These are phyloP conservation scores for Megaleporinus macrocephalus DNA, from an alignment of 2,113 vertebrate genomes.

Conservation along the genomic window DNA sequence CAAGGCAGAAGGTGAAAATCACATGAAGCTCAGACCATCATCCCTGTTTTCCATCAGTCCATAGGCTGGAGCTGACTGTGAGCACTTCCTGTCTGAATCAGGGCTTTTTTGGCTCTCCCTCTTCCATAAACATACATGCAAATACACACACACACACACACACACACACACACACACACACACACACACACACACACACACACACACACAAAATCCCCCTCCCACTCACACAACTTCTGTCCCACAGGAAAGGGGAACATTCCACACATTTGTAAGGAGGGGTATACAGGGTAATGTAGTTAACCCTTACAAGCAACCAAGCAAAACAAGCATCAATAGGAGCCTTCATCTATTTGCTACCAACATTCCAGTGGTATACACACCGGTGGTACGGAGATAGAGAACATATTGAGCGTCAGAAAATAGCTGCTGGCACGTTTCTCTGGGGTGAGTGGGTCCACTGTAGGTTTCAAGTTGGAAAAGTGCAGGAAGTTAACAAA, in stretches of 20 bases:
- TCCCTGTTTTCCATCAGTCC: conserved; percentile 51
- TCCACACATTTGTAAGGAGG: conserved; percentile 72
- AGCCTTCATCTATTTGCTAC: conserved; percentile 55
- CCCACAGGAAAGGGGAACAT: conserved; percentile 81
- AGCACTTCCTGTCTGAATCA: conserved; percentile 62
- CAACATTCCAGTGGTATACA: conserved; percentile 3
- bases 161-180: conserved; percentile 49
- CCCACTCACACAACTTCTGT: conserved; percentile 57
- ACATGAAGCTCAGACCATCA: conserved; percentile 18
- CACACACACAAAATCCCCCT: conserved; percentile 47
- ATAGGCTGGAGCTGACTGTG: conserved; percentile 48
- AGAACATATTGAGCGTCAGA: conserved; percentile 5
- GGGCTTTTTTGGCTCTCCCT: conserved; percentile 36
- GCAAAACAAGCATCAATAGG: conserved; percentile 50
- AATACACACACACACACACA: conserved; percentile 29
- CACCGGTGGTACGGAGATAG: background rate
- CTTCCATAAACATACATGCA: conserved; percentile 11
- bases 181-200: conserved; percentile 44
- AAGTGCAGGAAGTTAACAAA: background rate
- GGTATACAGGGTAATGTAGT: conserved; percentile 48
- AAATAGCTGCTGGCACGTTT: background rate
- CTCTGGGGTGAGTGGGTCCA: background rate
- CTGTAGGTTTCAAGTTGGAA: background rate
- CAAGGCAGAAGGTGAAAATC: conserved; percentile 29
- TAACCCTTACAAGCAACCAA: conserved; percentile 50